phyloP scores from a whole-genome alignment of 2,888 invertebrate species.

The Calameuta filiformis region DNA sequence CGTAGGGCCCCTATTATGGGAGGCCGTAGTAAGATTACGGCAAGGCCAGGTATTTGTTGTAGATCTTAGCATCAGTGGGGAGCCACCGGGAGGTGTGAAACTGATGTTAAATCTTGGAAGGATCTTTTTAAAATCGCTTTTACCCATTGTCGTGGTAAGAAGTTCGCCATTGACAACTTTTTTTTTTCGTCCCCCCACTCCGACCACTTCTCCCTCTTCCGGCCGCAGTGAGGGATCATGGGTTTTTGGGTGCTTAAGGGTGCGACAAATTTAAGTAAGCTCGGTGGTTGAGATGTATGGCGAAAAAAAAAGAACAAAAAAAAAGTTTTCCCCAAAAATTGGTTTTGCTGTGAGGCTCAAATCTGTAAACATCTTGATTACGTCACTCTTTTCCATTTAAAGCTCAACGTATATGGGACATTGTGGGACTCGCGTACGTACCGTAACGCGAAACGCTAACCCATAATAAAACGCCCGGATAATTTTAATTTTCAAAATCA shows the following conservation, averaged over 20 bases:
- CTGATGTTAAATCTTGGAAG: slow-evolving; percentile 54
- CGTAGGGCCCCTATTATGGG: slow-evolving; percentile 42
- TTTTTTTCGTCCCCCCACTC: slow-evolving; percentile 28
- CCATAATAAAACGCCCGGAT: not conserved
- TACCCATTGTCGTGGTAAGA: slow-evolving; percentile 62
- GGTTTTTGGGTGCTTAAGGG: slow-evolving; percentile 56
- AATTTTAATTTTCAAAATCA: not conserved
- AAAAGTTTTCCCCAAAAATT: slow-evolving; percentile 7
- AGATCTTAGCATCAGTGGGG: slow-evolving; percentile 51
- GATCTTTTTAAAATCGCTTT: slow-evolving; percentile 60
- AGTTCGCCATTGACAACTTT: slow-evolving; percentile 47
- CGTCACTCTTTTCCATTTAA: not conserved
- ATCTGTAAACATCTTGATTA: not conserved
- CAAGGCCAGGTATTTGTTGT: slow-evolving; percentile 55
- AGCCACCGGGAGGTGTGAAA: slow-evolving; percentile 61
- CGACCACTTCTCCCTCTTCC: slow-evolving; percentile 35
- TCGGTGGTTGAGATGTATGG: not conserved
- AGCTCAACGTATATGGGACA: not conserved
- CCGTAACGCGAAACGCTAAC: not conserved
- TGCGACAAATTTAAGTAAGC: slow-evolving; percentile 28
- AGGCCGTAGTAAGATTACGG: slow-evolving; percentile 58
- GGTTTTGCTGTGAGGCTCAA: not conserved
- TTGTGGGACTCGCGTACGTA: not conserved
- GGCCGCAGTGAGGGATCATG: slow-evolving; percentile 42
- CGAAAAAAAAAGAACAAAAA: slow-evolving; percentile 2